Evolutionary conservation across 2,113 vertebrate genomes (phyloP).

Genomic region (Zosterops hypoxanthus): DNA sequence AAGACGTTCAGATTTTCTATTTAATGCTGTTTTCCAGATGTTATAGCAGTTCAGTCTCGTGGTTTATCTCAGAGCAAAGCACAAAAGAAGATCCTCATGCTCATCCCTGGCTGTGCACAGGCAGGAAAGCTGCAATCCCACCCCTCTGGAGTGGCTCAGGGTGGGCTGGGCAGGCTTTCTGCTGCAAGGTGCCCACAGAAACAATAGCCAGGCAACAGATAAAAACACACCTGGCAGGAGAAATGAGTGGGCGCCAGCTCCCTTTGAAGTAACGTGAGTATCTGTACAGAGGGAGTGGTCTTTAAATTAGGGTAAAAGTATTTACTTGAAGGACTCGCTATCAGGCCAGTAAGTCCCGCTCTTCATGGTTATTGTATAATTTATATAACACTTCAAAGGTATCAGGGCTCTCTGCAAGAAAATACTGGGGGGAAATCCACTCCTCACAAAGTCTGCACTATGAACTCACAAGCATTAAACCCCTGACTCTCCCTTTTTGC

Average conservation of each 20-base stretch:
- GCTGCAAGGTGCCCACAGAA: background rate
- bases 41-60: accelerated
- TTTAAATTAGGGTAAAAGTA: background rate
- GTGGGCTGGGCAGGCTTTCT: background rate
- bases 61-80: background rate
- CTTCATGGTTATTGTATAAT: background rate
- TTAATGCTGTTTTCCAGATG: background rate
- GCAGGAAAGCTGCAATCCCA: background rate
- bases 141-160: accelerated
- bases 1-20: background rate
- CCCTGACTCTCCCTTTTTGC: background rate
- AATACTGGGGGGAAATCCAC: background rate
- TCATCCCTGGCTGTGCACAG: background rate
- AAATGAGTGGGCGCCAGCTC: background rate
- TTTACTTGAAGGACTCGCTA: background rate
- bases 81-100: accelerated
- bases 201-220: background rate
- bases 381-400: background rate
- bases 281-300: background rate
- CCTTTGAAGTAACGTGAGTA: background rate
- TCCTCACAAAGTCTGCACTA: background rate
- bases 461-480: background rate
- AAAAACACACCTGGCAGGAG: conserved; percentile 1
- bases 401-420: background rate
- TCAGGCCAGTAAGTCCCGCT: background rate